These are phyloP conservation scores for Sebastes kiyomatsui DNA, from an alignment of 2,797 vertebrate genomes.

Conservation along the genomic window DNA sequence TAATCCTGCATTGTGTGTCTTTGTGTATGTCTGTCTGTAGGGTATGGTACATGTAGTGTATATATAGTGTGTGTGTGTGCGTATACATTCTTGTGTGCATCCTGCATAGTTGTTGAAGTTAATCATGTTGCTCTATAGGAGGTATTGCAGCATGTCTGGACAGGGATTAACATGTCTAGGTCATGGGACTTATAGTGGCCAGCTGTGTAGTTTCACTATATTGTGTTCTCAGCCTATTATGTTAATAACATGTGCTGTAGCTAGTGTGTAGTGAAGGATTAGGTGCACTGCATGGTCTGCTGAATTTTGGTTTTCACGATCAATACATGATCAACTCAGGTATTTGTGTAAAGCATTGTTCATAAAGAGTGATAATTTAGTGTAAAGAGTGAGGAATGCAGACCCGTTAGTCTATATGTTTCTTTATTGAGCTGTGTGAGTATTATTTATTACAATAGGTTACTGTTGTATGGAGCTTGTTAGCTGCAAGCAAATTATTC, in stretches of 20 bases:
- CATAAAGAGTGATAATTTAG: background rate
- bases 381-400: conserved; percentile 6
- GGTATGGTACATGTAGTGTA: background rate
- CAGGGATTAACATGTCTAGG: conserved; percentile 80
- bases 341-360: background rate
- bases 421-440: conserved; percentile 21
- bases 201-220: conserved; percentile 59
- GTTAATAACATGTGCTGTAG: conserved; percentile 13
- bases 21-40: background rate
- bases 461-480: conserved; percentile 26
- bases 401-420: conserved; percentile 18
- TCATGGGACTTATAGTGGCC: conserved; percentile 70
- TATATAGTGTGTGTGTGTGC: background rate
- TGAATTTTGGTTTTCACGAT: background rate
- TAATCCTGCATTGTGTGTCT: background rate
- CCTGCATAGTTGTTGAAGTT: conserved; percentile 32
- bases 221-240: conserved; percentile 28
- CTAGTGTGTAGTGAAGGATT: conserved; percentile 6
- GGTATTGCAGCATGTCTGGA: conserved; percentile 72
- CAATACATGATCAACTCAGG: background rate
- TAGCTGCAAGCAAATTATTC: conserved; percentile 35
- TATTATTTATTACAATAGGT: conserved; percentile 39
- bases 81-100: no score
- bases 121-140: conserved; percentile 67
- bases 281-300: background rate